These are phyloP conservation scores for Hydractinia echinata DNA, from an alignment of 30 jellyfish, hydroid and myxozoan genomes.

Conservation along the genomic window DNA sequence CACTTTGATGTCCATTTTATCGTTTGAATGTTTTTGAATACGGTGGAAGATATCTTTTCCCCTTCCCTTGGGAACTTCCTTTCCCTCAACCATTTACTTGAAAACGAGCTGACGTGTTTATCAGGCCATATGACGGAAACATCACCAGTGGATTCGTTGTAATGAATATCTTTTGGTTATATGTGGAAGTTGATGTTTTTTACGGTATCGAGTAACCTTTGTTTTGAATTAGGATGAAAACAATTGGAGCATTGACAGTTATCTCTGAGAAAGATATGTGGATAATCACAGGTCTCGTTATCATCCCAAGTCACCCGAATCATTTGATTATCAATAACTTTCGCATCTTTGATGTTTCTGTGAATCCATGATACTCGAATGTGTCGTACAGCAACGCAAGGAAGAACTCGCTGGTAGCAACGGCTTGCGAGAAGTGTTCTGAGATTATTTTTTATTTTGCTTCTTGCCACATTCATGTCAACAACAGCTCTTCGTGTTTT, in stretches of 20 bases:
- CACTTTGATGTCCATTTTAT: slow-evolving; percentile 30
- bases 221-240: slow-evolving; percentile 51
- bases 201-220: slow-evolving; percentile 45
- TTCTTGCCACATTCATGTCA: no score
- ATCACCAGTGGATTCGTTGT: slow-evolving; percentile 9
- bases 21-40: slow-evolving; percentile 33
- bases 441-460: no score
- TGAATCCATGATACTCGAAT: no score
- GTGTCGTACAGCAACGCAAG: no score
- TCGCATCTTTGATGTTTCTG: no score
- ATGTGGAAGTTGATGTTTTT: slow-evolving; percentile 30
- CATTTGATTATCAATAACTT: background rate
- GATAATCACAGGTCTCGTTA: slow-evolving; percentile 31
- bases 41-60: slow-evolving; percentile 29
- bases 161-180: slow-evolving; percentile 20
- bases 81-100: slow-evolving; percentile 48
- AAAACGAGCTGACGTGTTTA: slow-evolving; percentile 46
- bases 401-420: no score
- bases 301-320: slow-evolving; percentile 8
- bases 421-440: no score
- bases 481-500: no score
- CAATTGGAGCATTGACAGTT: slow-evolving; percentile 79
- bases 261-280: slow-evolving; percentile 69
- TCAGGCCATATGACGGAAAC: slow-evolving; percentile 56
- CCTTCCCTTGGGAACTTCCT: slow-evolving; percentile 43